Percentiles rank a stretch among this genome's conserved stretches.
These are phyloP conservation scores for Noctilio leporinus DNA, from an alignment of 2,113 vertebrate species.

Conservation along the genomic window DNA sequence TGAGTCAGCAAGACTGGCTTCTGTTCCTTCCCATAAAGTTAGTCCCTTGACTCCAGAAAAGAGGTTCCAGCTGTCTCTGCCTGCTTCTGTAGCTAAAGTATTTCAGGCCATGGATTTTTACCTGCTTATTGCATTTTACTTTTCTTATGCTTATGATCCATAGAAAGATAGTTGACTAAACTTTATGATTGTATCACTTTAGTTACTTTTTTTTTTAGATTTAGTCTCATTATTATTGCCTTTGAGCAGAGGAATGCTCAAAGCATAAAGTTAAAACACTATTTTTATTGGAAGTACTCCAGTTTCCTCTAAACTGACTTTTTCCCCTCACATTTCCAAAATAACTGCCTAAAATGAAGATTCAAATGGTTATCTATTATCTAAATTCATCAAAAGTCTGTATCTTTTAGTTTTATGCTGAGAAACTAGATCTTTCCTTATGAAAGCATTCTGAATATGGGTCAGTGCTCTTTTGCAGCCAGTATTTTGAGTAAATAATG, in stretches of 20 bases:
- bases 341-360: constrained; percentile 23
- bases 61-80: not conserved
- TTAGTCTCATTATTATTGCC: not conserved
- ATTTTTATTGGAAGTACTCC: constrained; percentile 11
- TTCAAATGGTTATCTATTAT: not conserved
- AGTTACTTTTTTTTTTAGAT: constrained; percentile 10
- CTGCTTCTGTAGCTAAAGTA: not conserved
- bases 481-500: not conserved
- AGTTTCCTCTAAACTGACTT: constrained; percentile 23
- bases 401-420: constrained; percentile 11
- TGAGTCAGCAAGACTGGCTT: not conserved
- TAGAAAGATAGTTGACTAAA: not conserved
- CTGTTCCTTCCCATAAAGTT: not conserved
- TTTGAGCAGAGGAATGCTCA: not conserved
- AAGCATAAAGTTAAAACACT: not conserved
- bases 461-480: not conserved
- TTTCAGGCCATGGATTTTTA: not conserved
- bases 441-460: not conserved
- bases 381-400: not conserved
- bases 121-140: not conserved
- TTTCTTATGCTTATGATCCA: not conserved
- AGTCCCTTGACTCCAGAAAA: not conserved
- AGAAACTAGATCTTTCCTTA: not conserved
- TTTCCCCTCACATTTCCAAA: constrained; percentile 3
- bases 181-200: not conserved